Evolutionary conservation across 2,888 invertebrate species (phyloP).

Genomic region (Drosophila prostipennis): DNA sequence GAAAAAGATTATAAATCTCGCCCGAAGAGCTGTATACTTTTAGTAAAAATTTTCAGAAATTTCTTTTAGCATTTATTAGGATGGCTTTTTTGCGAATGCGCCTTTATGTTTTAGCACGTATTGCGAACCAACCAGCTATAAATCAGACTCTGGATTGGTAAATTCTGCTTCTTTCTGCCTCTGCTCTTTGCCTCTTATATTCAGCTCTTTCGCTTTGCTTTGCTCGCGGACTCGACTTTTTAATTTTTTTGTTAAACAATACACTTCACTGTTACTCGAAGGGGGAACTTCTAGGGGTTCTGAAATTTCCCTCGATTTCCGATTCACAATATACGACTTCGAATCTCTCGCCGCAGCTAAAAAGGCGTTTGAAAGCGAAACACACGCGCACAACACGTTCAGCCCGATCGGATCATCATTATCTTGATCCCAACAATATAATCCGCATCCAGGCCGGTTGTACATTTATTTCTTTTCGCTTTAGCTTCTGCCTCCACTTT

Average conservation of each 20-base stretch:
- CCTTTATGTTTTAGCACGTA: constrained; percentile 27
- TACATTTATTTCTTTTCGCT: constrained; percentile 23
- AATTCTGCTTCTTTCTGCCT: constrained; percentile 56
- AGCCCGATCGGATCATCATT: constrained; percentile 64
- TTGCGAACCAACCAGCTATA: constrained; percentile 30
- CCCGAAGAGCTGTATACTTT: constrained; percentile 4
- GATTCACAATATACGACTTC: constrained; percentile 3
- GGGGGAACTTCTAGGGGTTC: constrained; percentile 9
- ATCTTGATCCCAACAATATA: constrained; percentile 45
- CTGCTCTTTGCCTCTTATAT: constrained; percentile 53
- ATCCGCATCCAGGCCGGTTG: constrained; percentile 28
- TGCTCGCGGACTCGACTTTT: constrained; percentile 8
- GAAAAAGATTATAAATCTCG: constrained; percentile 35
- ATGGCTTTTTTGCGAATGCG: neutral
- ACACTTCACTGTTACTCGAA: constrained; percentile 28
- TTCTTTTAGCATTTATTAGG: constrained; percentile 27
- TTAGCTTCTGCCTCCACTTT: constrained; percentile 58
- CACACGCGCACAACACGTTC: constrained; percentile 46
- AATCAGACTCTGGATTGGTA: constrained; percentile 52
- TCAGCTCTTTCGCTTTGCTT: constrained; percentile 33
- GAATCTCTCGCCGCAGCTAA: constrained; percentile 5
- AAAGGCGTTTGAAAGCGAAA: constrained; percentile 28
- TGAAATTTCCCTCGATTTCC: constrained; percentile 7
- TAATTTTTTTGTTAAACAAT: constrained; percentile 13
- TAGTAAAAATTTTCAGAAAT: neutral